A percentile compares a stretch with the other conserved stretches of the same genome.
Evolutionary conservation across 1,140 invertebrate genomes (phyloP).

Genomic region (Drosophila pruinosa): DNA sequence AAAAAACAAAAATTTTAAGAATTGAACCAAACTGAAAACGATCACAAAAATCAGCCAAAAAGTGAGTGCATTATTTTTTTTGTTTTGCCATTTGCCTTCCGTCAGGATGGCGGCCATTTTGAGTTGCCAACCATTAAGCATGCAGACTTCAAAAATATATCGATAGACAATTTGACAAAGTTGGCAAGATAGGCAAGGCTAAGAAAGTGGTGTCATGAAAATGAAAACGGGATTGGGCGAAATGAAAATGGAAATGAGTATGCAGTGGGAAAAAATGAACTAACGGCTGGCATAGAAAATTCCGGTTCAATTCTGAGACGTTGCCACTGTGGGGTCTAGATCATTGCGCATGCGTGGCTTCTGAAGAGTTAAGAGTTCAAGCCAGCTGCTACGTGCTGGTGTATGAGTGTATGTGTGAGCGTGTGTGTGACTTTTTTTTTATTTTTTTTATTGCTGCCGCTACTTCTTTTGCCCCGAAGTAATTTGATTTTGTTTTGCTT

Average conservation of each 20-base stretch:
- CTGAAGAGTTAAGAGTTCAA: conserved; percentile 54
- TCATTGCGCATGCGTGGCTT: conserved; percentile 53
- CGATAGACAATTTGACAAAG: background rate
- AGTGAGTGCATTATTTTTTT: conserved; percentile 22
- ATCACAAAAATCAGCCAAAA: background rate
- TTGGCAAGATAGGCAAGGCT: background rate
- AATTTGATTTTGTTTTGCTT: conserved; percentile 41
- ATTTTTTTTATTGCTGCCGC: conserved; percentile 2
- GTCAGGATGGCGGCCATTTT: background rate
- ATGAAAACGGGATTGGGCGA: background rate
- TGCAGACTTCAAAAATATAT: background rate
- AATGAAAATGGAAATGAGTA: background rate
- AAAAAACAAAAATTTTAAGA: background rate
- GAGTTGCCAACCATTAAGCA: background rate
- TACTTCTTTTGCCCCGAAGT: conserved; percentile 22
- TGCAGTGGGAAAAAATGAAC: conserved; percentile 33
- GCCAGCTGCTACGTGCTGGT: conserved; percentile 8
- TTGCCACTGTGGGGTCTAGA: conserved; percentile 12
- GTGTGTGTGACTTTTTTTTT: conserved; percentile 1
- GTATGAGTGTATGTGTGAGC: background rate
- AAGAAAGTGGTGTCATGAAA: background rate
- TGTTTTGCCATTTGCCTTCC: background rate
- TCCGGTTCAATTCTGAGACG: conserved; percentile 45
- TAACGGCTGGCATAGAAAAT: conserved; percentile 28
- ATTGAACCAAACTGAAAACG: background rate